Evolutionary conservation across 2,113 vertebrate genomes (phyloP).

Genomic region (Myotis yumanensis): DNA sequence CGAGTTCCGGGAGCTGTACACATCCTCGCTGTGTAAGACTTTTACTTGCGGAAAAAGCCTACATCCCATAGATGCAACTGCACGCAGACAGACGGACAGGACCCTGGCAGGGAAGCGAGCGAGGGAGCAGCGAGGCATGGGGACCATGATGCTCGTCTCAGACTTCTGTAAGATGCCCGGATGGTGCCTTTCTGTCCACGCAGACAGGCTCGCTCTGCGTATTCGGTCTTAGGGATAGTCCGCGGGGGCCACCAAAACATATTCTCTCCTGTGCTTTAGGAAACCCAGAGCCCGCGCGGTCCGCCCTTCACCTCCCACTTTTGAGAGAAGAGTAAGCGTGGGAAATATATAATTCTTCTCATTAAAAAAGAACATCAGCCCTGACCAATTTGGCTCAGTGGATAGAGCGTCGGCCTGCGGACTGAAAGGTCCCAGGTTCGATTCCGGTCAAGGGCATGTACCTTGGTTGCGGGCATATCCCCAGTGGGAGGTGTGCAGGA

Average conservation of each 20-base stretch:
- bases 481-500: no score
- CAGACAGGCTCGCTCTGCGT: neutral
- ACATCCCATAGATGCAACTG: accelerated
- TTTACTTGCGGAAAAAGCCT: neutral
- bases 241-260: neutral
- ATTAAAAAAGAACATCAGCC: no score
- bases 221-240: neutral
- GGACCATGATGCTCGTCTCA: accelerated
- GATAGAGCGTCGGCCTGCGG: no score
- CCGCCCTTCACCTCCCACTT: neutral
- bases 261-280: neutral
- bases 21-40: accelerated
- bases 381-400: no score
- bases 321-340: neutral
- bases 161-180: accelerated
- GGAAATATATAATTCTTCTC: neutral
- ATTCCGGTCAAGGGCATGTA: no score
- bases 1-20: accelerated
- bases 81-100: accelerated
- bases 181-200: neutral
- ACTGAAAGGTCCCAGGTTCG: no score
- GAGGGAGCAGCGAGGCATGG: accelerated
- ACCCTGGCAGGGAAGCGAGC: accelerated
- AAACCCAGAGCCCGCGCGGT: neutral
- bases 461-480: no score